A percentile compares a stretch with the other conserved stretches of the same genome.
Conservation (phyloP, 2,113 vertebrate genomes). For the Apteryx owenii region DNA sequence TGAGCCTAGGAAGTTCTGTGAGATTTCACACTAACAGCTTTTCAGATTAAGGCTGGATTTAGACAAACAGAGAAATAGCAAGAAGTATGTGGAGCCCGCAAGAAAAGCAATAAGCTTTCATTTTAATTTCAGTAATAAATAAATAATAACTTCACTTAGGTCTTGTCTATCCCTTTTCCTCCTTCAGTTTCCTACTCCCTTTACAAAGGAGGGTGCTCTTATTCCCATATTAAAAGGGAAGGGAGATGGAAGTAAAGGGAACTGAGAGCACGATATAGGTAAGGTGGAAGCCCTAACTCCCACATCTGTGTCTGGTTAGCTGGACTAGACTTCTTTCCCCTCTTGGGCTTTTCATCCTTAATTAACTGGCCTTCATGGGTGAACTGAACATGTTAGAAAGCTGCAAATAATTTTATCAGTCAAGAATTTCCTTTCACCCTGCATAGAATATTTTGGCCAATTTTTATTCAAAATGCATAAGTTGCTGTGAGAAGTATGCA, state of each 20-base stretch:
- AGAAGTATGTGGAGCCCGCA: background rate
- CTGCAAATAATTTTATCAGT: background rate
- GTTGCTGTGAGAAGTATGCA: background rate
- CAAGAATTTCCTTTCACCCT: background rate
- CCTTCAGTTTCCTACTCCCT: background rate
- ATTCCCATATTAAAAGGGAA: background rate
- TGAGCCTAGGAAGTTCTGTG: slow-evolving; percentile 14
- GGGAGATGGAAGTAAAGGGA: background rate
- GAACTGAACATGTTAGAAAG: background rate
- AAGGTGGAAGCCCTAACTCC: background rate
- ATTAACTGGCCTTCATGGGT: background rate
- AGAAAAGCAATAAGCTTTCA: background rate
- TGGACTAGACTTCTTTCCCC: background rate
- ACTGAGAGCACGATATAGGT: background rate
- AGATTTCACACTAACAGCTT: slow-evolving; percentile 23
- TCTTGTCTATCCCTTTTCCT: background rate
- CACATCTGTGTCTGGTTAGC: background rate
- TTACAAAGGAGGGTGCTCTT: background rate
- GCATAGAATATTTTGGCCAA: background rate
- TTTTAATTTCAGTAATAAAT: slow-evolving; percentile 1
- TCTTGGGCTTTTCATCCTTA: background rate
- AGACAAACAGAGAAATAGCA: background rate
- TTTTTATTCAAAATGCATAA: background rate
- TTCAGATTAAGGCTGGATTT: background rate
- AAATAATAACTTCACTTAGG: background rate